Evolutionary conservation across 2,113 vertebrate species (phyloP), one percentile per base, ranked within the genome.

Genomic region (Neolamprologus ventralis): DNA sequence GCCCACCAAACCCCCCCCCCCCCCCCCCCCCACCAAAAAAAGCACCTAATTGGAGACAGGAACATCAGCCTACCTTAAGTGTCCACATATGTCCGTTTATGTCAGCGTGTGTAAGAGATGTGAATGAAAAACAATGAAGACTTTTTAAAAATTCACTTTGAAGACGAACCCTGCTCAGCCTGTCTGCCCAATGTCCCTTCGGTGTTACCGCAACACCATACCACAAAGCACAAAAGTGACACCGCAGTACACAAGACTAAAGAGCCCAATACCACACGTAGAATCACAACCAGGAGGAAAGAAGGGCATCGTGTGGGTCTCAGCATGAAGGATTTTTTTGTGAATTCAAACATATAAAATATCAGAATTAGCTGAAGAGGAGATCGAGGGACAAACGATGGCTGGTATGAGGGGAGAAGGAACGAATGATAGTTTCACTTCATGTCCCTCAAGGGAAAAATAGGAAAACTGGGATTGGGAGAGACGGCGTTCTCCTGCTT

Each of bases 241-340:
- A 88, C 81, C 47, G 53, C 87, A 82, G 53, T 68, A 80, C 81
- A 90, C 55, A 40, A 85, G 33, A 85, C 80, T 78, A 75, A 88
- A 87, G 88, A 84, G 83, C 58, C 65, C 85, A 83, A 65, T 35
- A 91, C 73, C 90, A 51, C 93, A 92, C 4, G 13, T 28, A 33
- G 85, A 93, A 94, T 93, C 88, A 92, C 85, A 93, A 89, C 73
- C 89, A 94, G 91, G 92, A 86, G 85, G 87, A 83, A 60, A 82
- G 49, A 58, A 40, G 28, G 54, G 35, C 73, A 33, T 49, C 26
- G 9, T 21, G 81, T 81, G 40, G 68, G 33, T 82, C 88, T 86
- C 37, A 42, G 33, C 47, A 60, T 47, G 71, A 83, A 65, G 81
- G 11, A n/a, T 49, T 79, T 88, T 54, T 55, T 28, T 21, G 80